Evolutionary conservation across 2,888 invertebrate genomes (phyloP).

Genomic region (Melanchra persicariae): DNA sequence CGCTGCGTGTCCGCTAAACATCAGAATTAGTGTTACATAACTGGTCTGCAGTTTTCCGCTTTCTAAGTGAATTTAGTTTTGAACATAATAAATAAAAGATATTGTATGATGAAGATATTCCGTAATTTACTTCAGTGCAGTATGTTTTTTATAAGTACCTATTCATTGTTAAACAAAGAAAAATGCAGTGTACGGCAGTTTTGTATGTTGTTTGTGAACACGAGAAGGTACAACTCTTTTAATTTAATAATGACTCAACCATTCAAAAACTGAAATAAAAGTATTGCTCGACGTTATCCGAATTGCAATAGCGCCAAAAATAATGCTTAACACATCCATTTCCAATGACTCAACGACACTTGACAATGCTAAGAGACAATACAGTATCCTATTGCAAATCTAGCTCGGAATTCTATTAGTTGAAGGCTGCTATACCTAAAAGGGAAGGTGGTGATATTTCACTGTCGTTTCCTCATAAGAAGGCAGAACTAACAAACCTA

Average conservation of each 20-base stretch:
- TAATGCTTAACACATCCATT: constrained; percentile 16
- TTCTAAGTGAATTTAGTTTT: constrained; percentile 58
- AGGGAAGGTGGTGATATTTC: constrained; percentile 10
- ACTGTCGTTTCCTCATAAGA: background rate
- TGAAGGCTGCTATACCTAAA: constrained; percentile 20
- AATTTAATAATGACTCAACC: background rate
- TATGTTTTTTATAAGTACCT: constrained; percentile 3
- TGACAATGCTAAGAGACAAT: no score
- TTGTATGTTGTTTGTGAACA: background rate
- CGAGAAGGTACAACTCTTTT: background rate
- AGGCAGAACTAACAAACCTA: background rate
- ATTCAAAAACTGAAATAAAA: background rate
- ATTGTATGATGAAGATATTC: constrained; percentile 18
- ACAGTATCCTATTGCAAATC: constrained; percentile 35
- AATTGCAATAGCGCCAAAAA: constrained; percentile 22
- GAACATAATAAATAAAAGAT: constrained; percentile 32
- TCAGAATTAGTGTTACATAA: constrained; percentile 59
- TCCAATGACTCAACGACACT: constrained; percentile 16
- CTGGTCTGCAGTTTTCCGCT: constrained; percentile 56
- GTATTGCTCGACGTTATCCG: background rate
- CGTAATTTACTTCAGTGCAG: constrained; percentile 9
- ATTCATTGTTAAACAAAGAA: constrained; percentile 14
- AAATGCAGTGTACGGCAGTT: background rate
- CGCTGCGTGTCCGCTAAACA: constrained; percentile 51
- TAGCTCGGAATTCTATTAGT: constrained; percentile 23